phyloP scores from a whole-genome alignment of 2,113 vertebrate genomes.

The Psittacula cyanocephala region DNA sequence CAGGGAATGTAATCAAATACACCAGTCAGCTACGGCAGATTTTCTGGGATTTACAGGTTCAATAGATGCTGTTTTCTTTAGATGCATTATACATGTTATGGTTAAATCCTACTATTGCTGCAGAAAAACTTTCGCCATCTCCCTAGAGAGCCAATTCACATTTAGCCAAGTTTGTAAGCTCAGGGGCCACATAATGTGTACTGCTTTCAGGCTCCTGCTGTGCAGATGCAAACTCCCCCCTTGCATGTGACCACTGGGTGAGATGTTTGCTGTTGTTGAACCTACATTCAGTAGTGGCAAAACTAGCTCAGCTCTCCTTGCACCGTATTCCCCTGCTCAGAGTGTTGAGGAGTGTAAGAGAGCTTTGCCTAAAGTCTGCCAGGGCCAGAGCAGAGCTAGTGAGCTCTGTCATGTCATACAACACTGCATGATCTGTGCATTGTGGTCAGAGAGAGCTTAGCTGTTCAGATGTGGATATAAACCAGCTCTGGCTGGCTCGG shows the following conservation, averaged over 20 bases:
- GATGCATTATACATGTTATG: neutral
- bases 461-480: neutral
- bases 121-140: neutral
- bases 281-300: neutral
- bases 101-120: neutral
- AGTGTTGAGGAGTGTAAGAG: neutral
- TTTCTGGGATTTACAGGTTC: neutral
- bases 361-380: neutral
- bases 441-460: neutral
- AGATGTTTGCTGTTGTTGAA: neutral
- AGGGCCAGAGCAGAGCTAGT: neutral
- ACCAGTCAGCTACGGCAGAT: neutral
- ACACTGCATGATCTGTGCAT: neutral
- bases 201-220: neutral
- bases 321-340: neutral
- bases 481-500: neutral
- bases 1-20: neutral
- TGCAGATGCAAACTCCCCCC: neutral
- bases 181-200: accelerated
- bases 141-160: neutral
- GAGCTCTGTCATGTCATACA: neutral
- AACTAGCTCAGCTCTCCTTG: neutral
- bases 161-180: neutral
- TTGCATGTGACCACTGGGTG: neutral
- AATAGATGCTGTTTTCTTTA: neutral